Base-by-base conservation (phyloP, 1,140 invertebrate genomes). In the Doryteuthis pealeii region DNA sequence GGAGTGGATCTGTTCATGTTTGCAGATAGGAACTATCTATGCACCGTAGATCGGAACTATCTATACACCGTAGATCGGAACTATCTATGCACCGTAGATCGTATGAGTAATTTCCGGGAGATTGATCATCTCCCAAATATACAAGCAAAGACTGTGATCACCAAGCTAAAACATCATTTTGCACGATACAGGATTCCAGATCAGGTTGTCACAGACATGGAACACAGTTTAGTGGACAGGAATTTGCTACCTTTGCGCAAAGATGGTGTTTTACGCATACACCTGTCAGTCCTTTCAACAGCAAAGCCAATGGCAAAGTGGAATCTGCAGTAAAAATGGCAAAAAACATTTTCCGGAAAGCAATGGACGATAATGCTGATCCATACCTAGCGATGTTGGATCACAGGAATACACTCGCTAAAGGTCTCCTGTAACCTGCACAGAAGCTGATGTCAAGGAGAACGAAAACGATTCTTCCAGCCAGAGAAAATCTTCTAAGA, bases 241-340 rank as follows among this genome's bases (percentile, higher is more conserved):
- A 40, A 40, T 40, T 40, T 40, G 3, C 35, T 40, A 40, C 10
- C 3, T 40, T 40, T 40, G 35, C 35, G 10, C 3, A 40, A 40
- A 40, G 10, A 10, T 40, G 35, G 35, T 40, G 35, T 40, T 40
- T 40, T 40, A 40, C 35, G 10, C 35, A 40, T 40, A 40, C 35
- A 40, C 35, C 35, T 40, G 35, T 40, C 35, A 40, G 35, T 40
- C 35, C 35, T 15, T 66, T 71, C 28, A 74, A 78, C 68, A 70
- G 31, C 26, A 68, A 79, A 58, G 70, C 72, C 28, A 82, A 82
- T 31, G 81, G 78, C 35, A 78, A 76, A 68, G 81, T 76, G 0
- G 79, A 82, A 76, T 65, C 74, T 30, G 77, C 79, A 14, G 74
- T 81, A 6, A 78, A 80, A 75, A 71, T 79, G 10, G 71, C 71